These are phyloP conservation scores for Zootoca vivipara DNA, from an alignment of 2,113 vertebrate species.

Conservation along the genomic window DNA sequence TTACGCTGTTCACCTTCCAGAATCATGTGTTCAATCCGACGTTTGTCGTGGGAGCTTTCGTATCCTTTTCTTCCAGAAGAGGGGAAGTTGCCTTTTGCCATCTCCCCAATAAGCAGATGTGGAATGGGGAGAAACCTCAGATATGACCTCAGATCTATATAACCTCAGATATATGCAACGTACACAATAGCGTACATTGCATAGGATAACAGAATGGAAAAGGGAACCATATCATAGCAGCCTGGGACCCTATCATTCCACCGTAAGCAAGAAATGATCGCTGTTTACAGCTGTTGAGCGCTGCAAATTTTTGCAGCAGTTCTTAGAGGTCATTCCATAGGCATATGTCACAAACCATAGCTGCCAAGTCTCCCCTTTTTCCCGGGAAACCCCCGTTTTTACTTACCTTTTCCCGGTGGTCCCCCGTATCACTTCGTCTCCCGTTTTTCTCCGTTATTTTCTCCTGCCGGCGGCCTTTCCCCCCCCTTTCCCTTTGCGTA, in stretches of 20 bases:
- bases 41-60: slow-evolving; percentile 93
- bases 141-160: too few relatives aligned
- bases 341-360: background rate
- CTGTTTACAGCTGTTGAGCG: background rate
- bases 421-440: too few relatives aligned
- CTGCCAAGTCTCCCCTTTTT: too few relatives aligned
- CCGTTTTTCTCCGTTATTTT: too few relatives aligned
- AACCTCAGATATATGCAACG: too few relatives aligned
- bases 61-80: slow-evolving; percentile 82
- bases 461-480: too few relatives aligned
- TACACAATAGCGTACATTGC: background rate
- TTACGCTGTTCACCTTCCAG: slow-evolving; percentile 97
- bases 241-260: background rate
- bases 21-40: slow-evolving; percentile 94
- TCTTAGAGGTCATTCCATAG: background rate
- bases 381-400: too few relatives aligned
- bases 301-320: background rate
- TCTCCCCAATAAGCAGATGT: too few relatives aligned
- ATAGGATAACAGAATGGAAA: background rate
- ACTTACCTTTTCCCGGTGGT: too few relatives aligned
- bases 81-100: background rate
- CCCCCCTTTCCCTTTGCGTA: too few relatives aligned
- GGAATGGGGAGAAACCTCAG: too few relatives aligned
- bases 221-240: too few relatives aligned
- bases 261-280: background rate